Base-by-base conservation (phyloP, 2,113 vertebrate species). In the Colinus virginianus region DNA sequence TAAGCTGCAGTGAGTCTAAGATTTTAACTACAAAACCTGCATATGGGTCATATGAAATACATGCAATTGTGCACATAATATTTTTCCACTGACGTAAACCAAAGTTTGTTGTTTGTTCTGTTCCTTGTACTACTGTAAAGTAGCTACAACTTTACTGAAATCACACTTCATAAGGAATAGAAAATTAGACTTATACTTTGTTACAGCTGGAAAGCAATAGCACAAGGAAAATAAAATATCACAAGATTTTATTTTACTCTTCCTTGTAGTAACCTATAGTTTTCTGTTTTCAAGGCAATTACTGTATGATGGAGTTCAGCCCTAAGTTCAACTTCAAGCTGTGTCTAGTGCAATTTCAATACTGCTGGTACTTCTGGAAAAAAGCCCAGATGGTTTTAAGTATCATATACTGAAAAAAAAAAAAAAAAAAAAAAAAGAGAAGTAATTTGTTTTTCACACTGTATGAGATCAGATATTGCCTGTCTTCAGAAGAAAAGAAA, bases 251-350 rank as follows among this genome's bases (percentile, higher is more conserved):
- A 56, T 43, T 83, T 93, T 84, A 45, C 66, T 89, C 88, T 83
- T 90, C 80, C n/a, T 55, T 83, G 42, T 62, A 48, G 71, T 77
- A 93, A 87, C 46, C 15, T 74, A 64, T 56, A 67, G 82, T 84
- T 92, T 78, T 74, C 26, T 70, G 70, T 81, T 90, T 94, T 22
- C 66, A 83, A 92, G 90, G 62, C 42, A 90, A 86, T 95, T 95
- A 95, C 34, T 94, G 9, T 72, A 66, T 70, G 67, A 90, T 90
- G 67, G 82, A 90, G 77, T 94, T 95, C 92, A 93, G 62, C 28
- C 43, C 20, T 25, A 72, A 91, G 66, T 92, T 95, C 93, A 92
- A 49, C 68, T 92, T 97, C 92, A 96, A 92, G 68, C 70, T 95
- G 82, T 63, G 81, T 49, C 84, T 67, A 87, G 53, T 62, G 49